Percentiles rank a stretch among this genome's conserved stretches.
phyloP scores from a whole-genome alignment of 2,113 vertebrate species.

The Pygoscelis antarcticus region DNA sequence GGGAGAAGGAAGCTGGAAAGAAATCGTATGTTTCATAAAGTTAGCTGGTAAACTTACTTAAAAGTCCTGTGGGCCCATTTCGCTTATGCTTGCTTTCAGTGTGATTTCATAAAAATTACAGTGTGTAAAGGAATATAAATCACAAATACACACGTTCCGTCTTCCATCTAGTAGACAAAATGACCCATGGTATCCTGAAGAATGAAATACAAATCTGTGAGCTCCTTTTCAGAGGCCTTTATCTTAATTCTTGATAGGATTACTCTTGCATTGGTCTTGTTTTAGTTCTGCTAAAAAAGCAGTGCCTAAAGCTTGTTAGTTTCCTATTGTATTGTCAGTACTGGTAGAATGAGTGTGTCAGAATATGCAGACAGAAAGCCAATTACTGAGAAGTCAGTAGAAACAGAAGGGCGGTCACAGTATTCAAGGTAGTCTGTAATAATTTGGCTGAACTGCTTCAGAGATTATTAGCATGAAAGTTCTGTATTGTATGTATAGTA shows the following conservation, averaged over 20 bases:
- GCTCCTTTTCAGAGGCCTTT: background rate
- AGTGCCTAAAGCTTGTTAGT: background rate
- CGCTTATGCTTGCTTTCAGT: fast-evolving
- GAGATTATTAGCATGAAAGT: slow-evolving; percentile 19
- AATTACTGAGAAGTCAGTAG: background rate
- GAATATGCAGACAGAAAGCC: background rate
- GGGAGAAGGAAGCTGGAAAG: background rate
- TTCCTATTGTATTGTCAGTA: background rate
- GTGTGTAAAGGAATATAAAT: background rate
- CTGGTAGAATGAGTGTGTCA: background rate
- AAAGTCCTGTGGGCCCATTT: background rate
- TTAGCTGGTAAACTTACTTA: background rate
- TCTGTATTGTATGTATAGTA: slow-evolving; percentile 14
- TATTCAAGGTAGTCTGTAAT: slow-evolving; percentile 2
- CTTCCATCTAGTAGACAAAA: background rate
- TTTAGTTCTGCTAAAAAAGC: background rate
- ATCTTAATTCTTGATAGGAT: background rate
- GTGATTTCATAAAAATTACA: background rate
- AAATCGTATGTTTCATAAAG: background rate
- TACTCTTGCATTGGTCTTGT: background rate
- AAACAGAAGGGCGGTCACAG: background rate
- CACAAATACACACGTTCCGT: fast-evolving
- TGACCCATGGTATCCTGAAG: background rate
- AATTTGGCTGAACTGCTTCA: slow-evolving; percentile 18
- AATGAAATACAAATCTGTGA: background rate